A percentile compares a stretch with the other conserved stretches of the same genome.
Conservation (phyloP, 2,888 invertebrate genomes). For the Amorpha juglandis region DNA sequence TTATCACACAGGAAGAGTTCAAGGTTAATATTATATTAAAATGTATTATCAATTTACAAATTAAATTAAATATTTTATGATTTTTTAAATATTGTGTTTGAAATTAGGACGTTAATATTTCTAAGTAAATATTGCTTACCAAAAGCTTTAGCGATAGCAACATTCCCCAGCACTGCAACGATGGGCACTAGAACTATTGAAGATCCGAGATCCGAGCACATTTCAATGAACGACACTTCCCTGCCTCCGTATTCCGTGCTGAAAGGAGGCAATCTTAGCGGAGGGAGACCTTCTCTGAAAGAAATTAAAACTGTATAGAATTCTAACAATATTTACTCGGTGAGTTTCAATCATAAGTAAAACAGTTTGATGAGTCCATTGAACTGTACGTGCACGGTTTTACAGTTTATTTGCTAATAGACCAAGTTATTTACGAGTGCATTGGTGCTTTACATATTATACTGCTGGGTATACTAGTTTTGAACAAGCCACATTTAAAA, state of each 20-base stretch:
- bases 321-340: background rate
- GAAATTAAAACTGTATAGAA: constrained; percentile 20
- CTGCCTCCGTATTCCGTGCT: constrained; percentile 84
- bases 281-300: constrained; percentile 88
- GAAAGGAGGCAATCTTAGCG: constrained; percentile 88
- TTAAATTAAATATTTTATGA: no score
- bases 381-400: background rate
- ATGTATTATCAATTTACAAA: no score
- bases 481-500: constrained; percentile 3
- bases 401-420: background rate
- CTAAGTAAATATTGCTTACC: constrained; percentile 78
- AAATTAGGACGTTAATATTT: no score
- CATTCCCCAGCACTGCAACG: constrained; percentile 95
- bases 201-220: constrained; percentile 92
- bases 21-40: background rate
- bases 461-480: background rate
- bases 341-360: no score
- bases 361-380: background rate
- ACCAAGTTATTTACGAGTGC: background rate
- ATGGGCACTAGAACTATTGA: constrained; percentile 94
- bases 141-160: constrained; percentile 98
- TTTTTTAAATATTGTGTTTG: no score
- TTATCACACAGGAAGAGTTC: background rate
- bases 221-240: constrained; percentile 86
- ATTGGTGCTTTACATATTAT: background rate